A percentile compares a stretch with the other conserved stretches of the same genome.
phyloP scores from a whole-genome alignment of 2,113 vertebrate genomes.

The Elephas maximus region DNA sequence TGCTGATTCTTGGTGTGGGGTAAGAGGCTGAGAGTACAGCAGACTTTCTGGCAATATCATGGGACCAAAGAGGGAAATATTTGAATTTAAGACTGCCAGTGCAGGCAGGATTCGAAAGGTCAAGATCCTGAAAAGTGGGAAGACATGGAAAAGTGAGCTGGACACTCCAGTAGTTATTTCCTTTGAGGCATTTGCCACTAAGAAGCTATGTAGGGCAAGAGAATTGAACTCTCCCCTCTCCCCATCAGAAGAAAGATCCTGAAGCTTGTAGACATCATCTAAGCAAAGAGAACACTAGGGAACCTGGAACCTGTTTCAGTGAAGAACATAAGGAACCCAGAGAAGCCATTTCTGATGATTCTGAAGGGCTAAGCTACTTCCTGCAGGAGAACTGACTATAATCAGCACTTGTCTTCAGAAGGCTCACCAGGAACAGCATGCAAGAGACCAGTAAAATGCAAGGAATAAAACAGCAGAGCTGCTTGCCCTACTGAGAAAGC shows the following conservation, averaged over 20 bases:
- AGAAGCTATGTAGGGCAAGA: not conserved
- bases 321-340: not conserved
- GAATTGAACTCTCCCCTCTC: not conserved
- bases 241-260: not conserved
- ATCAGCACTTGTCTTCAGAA: not conserved
- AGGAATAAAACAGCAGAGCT: not conserved
- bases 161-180: not conserved
- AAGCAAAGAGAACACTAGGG: not conserved
- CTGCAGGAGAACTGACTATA: not conserved
- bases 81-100: not conserved
- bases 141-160: not conserved
- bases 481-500: not conserved
- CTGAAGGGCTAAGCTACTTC: not conserved
- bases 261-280: not conserved
- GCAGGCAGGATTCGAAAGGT: not conserved
- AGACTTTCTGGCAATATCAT: not conserved
- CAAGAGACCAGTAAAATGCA: not conserved
- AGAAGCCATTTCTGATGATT: not conserved
- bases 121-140: not conserved
- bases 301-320: not conserved
- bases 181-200: slow-evolving; percentile 8
- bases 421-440: not conserved
- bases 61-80: not conserved
- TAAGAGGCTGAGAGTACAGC: not conserved
- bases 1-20: not conserved